A percentile compares a stretch with the other conserved stretches of the same genome.
These are phyloP conservation scores for Thelaira solivaga DNA, from an alignment of 2,888 invertebrate genomes.

Conservation along the genomic window DNA sequence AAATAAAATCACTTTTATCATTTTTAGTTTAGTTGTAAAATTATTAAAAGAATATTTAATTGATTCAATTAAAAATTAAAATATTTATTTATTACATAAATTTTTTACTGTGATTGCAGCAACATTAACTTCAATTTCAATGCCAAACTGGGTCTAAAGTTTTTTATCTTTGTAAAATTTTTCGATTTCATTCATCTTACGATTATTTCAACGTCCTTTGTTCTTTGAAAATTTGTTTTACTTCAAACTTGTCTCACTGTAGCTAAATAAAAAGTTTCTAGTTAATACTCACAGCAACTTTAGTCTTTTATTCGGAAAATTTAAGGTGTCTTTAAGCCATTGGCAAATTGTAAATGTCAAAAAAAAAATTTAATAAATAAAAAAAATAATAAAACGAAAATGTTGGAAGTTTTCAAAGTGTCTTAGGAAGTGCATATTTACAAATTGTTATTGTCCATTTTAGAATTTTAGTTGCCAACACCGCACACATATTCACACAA, in stretches of 20 bases:
- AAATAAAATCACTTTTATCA: too few relatives aligned
- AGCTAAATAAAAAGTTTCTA: not conserved
- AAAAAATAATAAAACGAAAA: conserved; percentile 22
- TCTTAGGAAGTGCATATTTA: conserved; percentile 62
- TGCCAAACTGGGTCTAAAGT: too few relatives aligned
- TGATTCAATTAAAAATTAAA: too few relatives aligned
- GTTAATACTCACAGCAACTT: not conserved
- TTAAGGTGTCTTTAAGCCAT: conserved; percentile 30
- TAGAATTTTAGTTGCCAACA: conserved; percentile 50
- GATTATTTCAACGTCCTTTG: too few relatives aligned
- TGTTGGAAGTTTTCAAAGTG: conserved; percentile 58
- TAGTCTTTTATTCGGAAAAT: conserved; percentile 11
- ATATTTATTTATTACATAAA: too few relatives aligned
- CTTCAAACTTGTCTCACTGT: conserved; percentile 15
- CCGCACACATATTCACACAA: conserved; percentile 1
- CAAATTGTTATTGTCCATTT: conserved; percentile 62
- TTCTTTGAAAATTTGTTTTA: too few relatives aligned
- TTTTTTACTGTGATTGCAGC: too few relatives aligned
- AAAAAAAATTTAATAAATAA: conserved; percentile 1
- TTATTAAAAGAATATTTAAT: too few relatives aligned
- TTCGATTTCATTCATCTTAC: too few relatives aligned
- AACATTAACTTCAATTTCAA: too few relatives aligned
- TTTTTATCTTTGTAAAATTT: too few relatives aligned
- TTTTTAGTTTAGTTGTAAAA: too few relatives aligned
- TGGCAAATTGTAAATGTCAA: conserved; percentile 57